These are phyloP conservation scores for Sebastes umbrosus DNA, from an alignment of 2,797 vertebrate genomes.

Conservation along the genomic window DNA sequence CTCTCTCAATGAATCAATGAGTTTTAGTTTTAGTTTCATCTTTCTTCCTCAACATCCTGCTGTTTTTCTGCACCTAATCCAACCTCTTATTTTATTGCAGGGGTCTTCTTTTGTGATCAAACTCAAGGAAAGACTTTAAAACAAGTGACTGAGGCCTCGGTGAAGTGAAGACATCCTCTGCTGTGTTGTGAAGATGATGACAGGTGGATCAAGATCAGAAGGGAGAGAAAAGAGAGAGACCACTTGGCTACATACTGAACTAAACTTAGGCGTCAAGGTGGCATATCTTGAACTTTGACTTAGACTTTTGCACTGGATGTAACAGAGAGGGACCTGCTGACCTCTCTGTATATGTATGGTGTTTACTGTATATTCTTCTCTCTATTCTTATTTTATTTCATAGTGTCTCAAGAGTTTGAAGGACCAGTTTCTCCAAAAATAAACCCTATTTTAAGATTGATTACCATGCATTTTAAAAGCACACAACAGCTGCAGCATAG, in stretches of 20 bases:
- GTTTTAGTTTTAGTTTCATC: constrained; percentile 6
- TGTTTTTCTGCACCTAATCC: constrained; percentile 29
- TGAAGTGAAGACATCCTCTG: constrained; percentile 43
- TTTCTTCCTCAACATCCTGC: not conserved
- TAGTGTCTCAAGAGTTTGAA: constrained; percentile 22
- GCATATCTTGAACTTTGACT: constrained; percentile 69
- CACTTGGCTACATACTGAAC: constrained; percentile 56
- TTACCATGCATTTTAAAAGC: not conserved
- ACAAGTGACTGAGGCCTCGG: constrained; percentile 45
- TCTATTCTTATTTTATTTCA: constrained; percentile 10
- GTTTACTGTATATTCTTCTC: constrained; percentile 29
- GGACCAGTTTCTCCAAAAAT: not conserved
- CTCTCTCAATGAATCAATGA: not conserved
- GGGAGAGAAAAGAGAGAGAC: constrained; percentile 38
- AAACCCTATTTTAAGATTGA: not conserved
- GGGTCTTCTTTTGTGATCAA: constrained; percentile 70
- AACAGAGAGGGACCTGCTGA: constrained; percentile 47
- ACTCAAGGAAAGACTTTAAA: constrained; percentile 60
- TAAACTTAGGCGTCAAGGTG: constrained; percentile 62
- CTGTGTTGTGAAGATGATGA: constrained; percentile 23
- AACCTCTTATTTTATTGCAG: constrained; percentile 61
- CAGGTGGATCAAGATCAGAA: constrained; percentile 48
- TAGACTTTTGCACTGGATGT: constrained; percentile 66
- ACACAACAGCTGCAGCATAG: not conserved
- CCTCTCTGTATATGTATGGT: constrained; percentile 46